Conservation (phyloP, 2,797 vertebrate genomes). For the Crax fasciolata region DNA sequence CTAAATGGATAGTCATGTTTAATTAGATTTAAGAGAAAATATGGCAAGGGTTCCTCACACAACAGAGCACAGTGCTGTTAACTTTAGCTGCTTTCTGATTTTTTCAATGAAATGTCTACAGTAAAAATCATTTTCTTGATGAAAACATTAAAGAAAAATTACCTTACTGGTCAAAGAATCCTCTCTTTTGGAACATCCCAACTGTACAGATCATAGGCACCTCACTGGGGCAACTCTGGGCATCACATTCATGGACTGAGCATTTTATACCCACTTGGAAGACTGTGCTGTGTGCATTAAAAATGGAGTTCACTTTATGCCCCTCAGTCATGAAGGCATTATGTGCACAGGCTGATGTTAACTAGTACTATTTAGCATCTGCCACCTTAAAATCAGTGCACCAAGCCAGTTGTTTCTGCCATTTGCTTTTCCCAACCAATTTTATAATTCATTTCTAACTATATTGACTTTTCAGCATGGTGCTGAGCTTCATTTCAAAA, state of each 20-base stretch:
- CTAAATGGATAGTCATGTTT: constrained; percentile 48
- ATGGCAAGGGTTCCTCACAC: constrained; percentile 45
- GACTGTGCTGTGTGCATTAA: neutral
- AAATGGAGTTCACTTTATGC: neutral
- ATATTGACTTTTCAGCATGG: neutral
- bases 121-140: neutral
- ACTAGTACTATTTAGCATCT: neutral
- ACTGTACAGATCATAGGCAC: rapidly evolving
- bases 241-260: neutral
- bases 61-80: constrained; percentile 62
- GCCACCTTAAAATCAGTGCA: neutral
- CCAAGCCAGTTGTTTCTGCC: neutral
- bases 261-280: neutral
- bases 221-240: neutral
- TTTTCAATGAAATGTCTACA: constrained; percentile 30
- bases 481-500: neutral
- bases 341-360: neutral
- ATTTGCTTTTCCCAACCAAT: constrained; percentile 10
- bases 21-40: constrained; percentile 70
- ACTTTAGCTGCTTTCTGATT: constrained; percentile 65
- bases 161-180: constrained; percentile 48
- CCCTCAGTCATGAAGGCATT: neutral
- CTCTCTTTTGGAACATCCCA: constrained; percentile 29
- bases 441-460: constrained; percentile 3
- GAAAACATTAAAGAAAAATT: neutral